Percentiles rank a stretch among this genome's conserved stretches.
Evolutionary conservation across 2,113 vertebrate genomes (phyloP).

Genomic region (Oncorhynchus keta): DNA sequence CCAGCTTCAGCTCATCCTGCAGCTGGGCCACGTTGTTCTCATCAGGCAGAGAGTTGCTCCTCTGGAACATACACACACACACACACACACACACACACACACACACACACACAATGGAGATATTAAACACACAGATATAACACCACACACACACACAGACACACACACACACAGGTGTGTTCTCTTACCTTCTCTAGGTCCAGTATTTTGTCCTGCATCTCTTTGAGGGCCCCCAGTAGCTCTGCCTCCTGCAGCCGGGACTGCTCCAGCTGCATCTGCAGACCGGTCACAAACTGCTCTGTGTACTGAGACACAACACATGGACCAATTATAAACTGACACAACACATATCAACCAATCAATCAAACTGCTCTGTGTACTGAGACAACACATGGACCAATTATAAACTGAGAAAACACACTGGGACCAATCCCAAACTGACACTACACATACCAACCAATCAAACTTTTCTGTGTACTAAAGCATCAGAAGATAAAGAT

Average conservation of each 20-base stretch:
- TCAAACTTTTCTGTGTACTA: neutral
- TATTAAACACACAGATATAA: neutral
- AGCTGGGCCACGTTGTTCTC: slow-evolving; percentile 86
- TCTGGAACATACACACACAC: slow-evolving; percentile 59
- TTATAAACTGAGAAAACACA: neutral
- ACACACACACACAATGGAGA: neutral
- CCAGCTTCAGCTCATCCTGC: slow-evolving; percentile 88
- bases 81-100: neutral
- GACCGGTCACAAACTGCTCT: slow-evolving; percentile 82
- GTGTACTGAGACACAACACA: slow-evolving; percentile 68
- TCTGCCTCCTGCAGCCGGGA: slow-evolving; percentile 84
- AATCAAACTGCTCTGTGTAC: neutral
- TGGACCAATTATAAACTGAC: neutral
- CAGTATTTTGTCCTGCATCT: slow-evolving; percentile 95
- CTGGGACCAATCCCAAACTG: neutral
- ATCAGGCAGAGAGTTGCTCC: slow-evolving; percentile 85
- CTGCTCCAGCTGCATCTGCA: slow-evolving; percentile 88
- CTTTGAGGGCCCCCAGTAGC: slow-evolving; percentile 84
- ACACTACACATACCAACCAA: neutral
- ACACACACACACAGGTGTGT: neutral
- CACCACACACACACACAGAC: neutral
- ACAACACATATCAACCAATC: neutral
- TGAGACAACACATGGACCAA: neutral
- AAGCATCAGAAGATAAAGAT: neutral
- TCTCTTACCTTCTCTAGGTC: slow-evolving; percentile 88